Conservation (phyloP, 2,888 invertebrate species). For the Papilio protenor region DNA sequence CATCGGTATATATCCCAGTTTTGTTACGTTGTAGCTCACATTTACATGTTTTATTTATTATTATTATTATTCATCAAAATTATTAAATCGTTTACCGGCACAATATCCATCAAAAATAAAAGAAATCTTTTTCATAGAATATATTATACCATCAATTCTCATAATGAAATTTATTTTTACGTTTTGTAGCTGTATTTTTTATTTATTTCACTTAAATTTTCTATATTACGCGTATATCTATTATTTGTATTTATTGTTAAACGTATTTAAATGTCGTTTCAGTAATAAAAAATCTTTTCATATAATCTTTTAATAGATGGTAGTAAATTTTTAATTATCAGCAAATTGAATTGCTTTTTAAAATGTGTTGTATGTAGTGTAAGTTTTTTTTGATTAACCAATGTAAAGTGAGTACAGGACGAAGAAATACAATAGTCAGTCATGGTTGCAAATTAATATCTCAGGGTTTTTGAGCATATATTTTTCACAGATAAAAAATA, state of each 20-base stretch:
- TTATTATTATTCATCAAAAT: conserved; percentile 17
- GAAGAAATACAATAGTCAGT: conserved; percentile 16
- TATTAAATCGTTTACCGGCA: conserved; percentile 8
- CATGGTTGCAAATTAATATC: conserved; percentile 48
- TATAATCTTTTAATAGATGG: conserved; percentile 48
- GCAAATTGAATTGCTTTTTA: conserved; percentile 27
- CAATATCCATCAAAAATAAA: conserved; percentile 18
- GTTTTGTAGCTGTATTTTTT: conserved; percentile 43
- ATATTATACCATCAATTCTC: conserved; percentile 47
- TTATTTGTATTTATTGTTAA: conserved; percentile 49
- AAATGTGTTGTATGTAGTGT: conserved; percentile 29
- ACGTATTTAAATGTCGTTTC: conserved; percentile 51
- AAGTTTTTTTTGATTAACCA: conserved; percentile 35
- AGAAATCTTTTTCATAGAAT: conserved; percentile 41
- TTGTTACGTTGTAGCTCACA: conserved; percentile 35
- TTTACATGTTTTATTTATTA: conserved; percentile 24
- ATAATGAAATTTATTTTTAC: conserved; percentile 44
- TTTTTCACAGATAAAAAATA: conserved; percentile 54
- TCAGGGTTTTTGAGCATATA: conserved; percentile 63
- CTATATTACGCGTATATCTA: conserved; percentile 47
- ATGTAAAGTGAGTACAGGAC: conserved; percentile 51
- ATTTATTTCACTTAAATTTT: conserved; percentile 44
- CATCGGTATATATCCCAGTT: neutral
- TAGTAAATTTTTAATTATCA: conserved; percentile 47
- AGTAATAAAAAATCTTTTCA: conserved; percentile 47